These are phyloP conservation scores for Eupithecia centaureata DNA, from an alignment of 2,888 invertebrate species.

Conservation along the genomic window DNA sequence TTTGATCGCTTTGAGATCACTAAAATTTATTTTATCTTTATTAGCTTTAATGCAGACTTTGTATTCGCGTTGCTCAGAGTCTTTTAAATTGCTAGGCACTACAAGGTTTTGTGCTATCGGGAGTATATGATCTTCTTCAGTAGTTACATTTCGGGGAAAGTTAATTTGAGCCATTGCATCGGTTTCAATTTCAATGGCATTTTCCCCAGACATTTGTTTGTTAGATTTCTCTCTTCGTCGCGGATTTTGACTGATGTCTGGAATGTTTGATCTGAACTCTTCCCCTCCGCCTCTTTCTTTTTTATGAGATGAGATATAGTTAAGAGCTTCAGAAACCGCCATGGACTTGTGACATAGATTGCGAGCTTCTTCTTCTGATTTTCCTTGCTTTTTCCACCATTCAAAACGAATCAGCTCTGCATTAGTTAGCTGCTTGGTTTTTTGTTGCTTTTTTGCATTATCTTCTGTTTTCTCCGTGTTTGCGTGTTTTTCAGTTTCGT, in stretches of 20 bases:
- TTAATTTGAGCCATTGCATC: neutral
- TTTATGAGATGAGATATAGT: neutral
- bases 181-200: neutral
- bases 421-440: neutral
- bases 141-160: neutral
- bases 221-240: neutral
- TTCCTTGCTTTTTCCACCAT: constrained; percentile 21
- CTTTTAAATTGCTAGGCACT: neutral
- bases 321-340: constrained; percentile 13
- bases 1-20: neutral
- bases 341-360: constrained; percentile 6
- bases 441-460: neutral
- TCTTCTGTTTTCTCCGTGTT: neutral
- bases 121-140: neutral
- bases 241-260: neutral
- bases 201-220: neutral
- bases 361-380: constrained; percentile 19
- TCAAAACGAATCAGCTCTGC: neutral
- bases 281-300: neutral
- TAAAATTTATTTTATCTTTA: neutral
- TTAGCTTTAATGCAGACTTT: constrained; percentile 18
- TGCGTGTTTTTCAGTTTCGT: neutral
- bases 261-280: neutral
- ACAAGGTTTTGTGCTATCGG: neutral
- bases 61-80: neutral